These are phyloP conservation scores for Solea solea DNA, from an alignment of 2,113 vertebrate genomes.

Conservation along the genomic window DNA sequence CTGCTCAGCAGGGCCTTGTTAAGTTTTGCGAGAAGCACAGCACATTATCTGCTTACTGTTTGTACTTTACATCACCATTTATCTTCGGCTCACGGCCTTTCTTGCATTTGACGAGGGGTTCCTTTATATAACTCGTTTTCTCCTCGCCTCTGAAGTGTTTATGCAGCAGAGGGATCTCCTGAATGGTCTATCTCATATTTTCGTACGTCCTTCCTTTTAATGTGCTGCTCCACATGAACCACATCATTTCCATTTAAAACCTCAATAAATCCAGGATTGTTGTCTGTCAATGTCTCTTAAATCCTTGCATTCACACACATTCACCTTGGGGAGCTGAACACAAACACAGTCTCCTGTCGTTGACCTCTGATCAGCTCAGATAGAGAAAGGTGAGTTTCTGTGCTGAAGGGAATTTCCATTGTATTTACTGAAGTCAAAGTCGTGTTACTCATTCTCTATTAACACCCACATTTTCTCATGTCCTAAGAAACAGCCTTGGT, in stretches of 20 bases:
- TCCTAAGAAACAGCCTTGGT: conserved; percentile 29
- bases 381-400: conserved; percentile 5
- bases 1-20: conserved; percentile 2
- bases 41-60: neutral
- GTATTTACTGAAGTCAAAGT: conserved; percentile 17
- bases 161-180: neutral
- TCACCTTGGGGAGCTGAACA: conserved; percentile 14
- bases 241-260: conserved; percentile 12
- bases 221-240: neutral
- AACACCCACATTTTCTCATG: conserved; percentile 42
- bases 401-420: conserved; percentile 20
- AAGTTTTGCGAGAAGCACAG: neutral
- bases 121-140: neutral
- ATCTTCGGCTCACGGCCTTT: neutral
- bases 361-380: conserved; percentile 6
- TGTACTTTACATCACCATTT: conserved; percentile 12
- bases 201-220: neutral
- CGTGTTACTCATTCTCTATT: conserved; percentile 40
- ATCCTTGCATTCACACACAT: conserved; percentile 1
- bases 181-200: neutral
- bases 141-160: neutral
- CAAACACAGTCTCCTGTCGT: conserved; percentile 9
- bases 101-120: neutral
- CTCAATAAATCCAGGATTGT: neutral
- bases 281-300: conserved; percentile 10